A percentile compares a stretch with the other conserved stretches of the same genome.
These are phyloP conservation scores for Cantharis rufa DNA, from an alignment of 2,888 invertebrate genomes.

Conservation along the genomic window DNA sequence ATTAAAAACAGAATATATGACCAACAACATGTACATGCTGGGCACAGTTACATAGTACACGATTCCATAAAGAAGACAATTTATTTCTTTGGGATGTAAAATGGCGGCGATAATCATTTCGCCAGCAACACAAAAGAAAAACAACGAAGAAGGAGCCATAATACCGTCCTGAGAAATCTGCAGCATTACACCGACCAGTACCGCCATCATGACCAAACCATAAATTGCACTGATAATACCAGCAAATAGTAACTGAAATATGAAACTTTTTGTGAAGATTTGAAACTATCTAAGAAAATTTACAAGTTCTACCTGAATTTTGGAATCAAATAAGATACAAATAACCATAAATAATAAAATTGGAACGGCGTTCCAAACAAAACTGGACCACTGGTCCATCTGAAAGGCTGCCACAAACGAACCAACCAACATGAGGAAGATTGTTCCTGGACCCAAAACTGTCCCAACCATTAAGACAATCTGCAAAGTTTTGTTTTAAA, in stretches of 20 bases:
- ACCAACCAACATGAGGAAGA: conserved; percentile 82
- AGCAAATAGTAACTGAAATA: conserved; percentile 69
- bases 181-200: conserved; percentile 77
- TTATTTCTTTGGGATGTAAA: conserved; percentile 79
- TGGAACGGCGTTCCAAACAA: conserved; percentile 70
- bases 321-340: conserved; percentile 70
- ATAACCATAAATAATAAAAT: conserved; percentile 67
- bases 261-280: background rate
- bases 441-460: conserved; percentile 80
- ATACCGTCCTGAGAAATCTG: conserved; percentile 81
- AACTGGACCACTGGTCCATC: conserved; percentile 69
- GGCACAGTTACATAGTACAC: conserved; percentile 92
- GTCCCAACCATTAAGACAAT: conserved; percentile 71
- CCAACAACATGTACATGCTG: conserved; percentile 90
- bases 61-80: conserved; percentile 73
- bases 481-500: conserved; percentile 2
- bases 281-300: background rate
- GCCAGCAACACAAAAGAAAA: conserved; percentile 73
- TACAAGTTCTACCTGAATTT: conserved; percentile 63
- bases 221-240: conserved; percentile 77
- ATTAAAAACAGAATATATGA: conserved; percentile 91
- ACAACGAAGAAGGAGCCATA: conserved; percentile 81
- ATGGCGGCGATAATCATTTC: conserved; percentile 69
- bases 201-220: conserved; percentile 85
- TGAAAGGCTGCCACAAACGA: conserved; percentile 79